A percentile compares a stretch with the other conserved stretches of the same genome.
Conservation (phyloP, 2,797 vertebrate genomes). For the Brachyrhaphis roseni region DNA sequence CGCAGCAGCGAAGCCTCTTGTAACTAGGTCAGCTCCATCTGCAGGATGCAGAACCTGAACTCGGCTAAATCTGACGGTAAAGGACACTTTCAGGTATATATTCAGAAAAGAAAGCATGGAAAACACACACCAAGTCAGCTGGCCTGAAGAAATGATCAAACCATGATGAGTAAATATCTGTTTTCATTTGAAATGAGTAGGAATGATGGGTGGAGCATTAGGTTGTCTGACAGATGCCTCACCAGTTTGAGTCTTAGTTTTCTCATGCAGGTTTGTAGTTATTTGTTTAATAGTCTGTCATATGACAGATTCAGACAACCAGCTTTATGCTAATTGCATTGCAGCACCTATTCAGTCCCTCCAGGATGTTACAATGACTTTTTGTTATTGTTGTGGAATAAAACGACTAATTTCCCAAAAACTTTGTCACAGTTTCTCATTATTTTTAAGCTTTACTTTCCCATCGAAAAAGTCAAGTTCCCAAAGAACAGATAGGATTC, state of each 20-base stretch:
- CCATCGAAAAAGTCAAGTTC: too few relatives aligned
- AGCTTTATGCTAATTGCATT: not conserved
- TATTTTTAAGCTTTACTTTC: too few relatives aligned
- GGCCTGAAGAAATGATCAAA: not conserved
- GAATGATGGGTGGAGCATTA: not conserved
- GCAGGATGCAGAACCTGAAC: not conserved
- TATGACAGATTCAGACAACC: not conserved
- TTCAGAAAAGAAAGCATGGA: not conserved
- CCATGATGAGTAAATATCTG: not conserved
- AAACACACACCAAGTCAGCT: not conserved
- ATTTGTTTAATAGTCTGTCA: not conserved
- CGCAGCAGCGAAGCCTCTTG: slow-evolving; percentile 10
- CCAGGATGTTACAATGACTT: too few relatives aligned
- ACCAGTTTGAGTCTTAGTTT: not conserved
- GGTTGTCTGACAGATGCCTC: not conserved
- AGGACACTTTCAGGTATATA: not conserved
- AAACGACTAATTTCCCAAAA: too few relatives aligned
- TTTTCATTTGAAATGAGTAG: not conserved
- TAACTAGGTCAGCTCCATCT: slow-evolving; percentile 39
- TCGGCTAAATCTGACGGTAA: not conserved
- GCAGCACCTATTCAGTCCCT: not conserved
- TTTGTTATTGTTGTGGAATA: too few relatives aligned
- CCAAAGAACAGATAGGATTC: too few relatives aligned
- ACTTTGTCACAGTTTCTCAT: too few relatives aligned
- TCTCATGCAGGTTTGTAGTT: not conserved